Conservation (phyloP, 1,140 invertebrate genomes). For the Ganaspis sp. region DNA sequence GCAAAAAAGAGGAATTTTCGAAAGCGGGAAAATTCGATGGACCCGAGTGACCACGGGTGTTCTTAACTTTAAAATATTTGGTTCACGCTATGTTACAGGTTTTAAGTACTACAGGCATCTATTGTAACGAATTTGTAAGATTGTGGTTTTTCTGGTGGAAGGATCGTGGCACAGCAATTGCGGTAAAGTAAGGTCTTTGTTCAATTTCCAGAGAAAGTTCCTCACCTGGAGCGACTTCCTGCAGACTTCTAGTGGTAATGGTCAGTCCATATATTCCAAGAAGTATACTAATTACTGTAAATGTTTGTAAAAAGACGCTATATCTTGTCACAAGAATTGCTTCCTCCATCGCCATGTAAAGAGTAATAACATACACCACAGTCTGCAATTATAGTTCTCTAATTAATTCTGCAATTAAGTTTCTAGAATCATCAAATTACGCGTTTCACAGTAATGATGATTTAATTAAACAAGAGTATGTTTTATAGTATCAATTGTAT, state of each 20-base stretch:
- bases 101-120: background rate
- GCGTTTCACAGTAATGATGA: too few relatives aligned
- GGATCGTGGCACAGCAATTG: constrained; percentile 13
- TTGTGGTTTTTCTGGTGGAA: constrained; percentile 4
- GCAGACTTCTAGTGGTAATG: constrained; percentile 65
- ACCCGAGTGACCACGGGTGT: background rate
- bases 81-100: background rate
- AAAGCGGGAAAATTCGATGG: background rate
- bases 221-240: constrained; percentile 68
- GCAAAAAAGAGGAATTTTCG: background rate
- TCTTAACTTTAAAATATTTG: background rate
- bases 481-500: too few relatives aligned
- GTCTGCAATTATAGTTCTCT: constrained; percentile 57
- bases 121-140: background rate
- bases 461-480: too few relatives aligned
- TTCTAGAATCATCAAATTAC: too few relatives aligned
- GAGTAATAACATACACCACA: constrained; percentile 62
- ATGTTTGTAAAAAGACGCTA: constrained; percentile 64
- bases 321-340: constrained; percentile 61
- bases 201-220: constrained; percentile 43
- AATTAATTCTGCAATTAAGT: background rate
- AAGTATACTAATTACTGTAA: constrained; percentile 68
- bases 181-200: background rate
- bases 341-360: constrained; percentile 67
- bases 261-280: constrained; percentile 69